A percentile compares a stretch with the other conserved stretches of the same genome.
Evolutionary conservation across 1,140 invertebrate genomes (phyloP).

Genomic region (Adoxophyes honmai): DNA sequence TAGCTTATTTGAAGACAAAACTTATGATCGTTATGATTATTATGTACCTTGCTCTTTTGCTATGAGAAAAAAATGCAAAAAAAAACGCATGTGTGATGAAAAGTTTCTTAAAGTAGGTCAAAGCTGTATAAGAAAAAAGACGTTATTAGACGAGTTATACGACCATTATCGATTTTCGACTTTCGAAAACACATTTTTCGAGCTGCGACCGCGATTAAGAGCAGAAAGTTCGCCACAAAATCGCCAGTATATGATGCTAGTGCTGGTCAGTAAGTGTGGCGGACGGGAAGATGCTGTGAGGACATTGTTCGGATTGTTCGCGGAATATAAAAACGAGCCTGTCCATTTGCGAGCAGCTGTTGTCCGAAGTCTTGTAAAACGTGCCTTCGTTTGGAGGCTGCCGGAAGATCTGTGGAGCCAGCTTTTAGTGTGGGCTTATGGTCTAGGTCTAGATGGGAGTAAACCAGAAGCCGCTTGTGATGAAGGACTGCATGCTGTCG

Average conservation of each 20-base stretch:
- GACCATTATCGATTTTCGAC: constrained; percentile 44
- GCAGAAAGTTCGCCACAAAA: constrained; percentile 36
- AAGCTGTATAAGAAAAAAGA: background rate
- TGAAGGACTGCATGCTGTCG: constrained; percentile 49
- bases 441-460: constrained; percentile 41
- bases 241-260: constrained; percentile 46
- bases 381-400: constrained; percentile 42
- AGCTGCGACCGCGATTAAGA: constrained; percentile 35
- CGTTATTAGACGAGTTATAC: constrained; percentile 23
- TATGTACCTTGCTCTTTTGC: background rate
- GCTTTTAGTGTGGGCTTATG: constrained; percentile 38
- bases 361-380: constrained; percentile 47
- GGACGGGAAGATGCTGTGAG: constrained; percentile 32
- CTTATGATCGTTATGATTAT: constrained; percentile 13
- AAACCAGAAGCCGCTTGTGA: constrained; percentile 26
- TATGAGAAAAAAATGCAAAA: too few relatives aligned
- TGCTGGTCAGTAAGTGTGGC: constrained; percentile 56
- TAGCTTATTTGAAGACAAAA: constrained; percentile 29
- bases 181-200: constrained; percentile 42
- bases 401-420: constrained; percentile 37
- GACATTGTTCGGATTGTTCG: constrained; percentile 35
- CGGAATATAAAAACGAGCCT: constrained; percentile 44
- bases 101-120: too few relatives aligned
- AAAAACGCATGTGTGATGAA: background rate
- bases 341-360: constrained; percentile 41